These are phyloP conservation scores for Hucho hucho DNA, from an alignment of 2,113 vertebrate genomes.

Conservation along the genomic window DNA sequence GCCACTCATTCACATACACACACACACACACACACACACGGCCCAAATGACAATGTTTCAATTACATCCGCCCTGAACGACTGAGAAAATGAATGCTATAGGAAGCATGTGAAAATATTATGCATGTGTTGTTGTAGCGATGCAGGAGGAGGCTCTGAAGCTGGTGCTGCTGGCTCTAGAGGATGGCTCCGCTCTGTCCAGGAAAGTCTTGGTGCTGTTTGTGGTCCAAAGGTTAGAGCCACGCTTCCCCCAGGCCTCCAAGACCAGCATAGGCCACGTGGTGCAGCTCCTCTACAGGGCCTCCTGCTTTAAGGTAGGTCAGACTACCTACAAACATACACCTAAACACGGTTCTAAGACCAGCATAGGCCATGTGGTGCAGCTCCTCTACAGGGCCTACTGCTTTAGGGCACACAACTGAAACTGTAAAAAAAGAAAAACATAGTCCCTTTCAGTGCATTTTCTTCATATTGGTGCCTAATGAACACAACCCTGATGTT, in stretches of 20 bases:
- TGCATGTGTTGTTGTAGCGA: constrained; percentile 72
- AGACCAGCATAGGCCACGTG: constrained; percentile 98
- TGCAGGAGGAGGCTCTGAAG: constrained; percentile 98
- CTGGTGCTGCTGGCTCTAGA: constrained; percentile 94
- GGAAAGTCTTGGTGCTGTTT: constrained; percentile 97
- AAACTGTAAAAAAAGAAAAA: no score
- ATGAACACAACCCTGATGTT: no score
- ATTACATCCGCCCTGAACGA: not conserved
- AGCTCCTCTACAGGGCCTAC: constrained; percentile 95
- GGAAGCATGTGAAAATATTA: no score
- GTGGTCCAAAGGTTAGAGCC: constrained; percentile 97
- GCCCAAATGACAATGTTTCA: not conserved
- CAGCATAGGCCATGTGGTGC: constrained; percentile 64
- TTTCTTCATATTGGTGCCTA: no score
- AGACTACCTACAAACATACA: not conserved
- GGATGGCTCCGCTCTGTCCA: constrained; percentile 93
- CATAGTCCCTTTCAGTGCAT: no score
- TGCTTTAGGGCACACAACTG: constrained; percentile 84
- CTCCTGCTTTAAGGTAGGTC: constrained; percentile 93
- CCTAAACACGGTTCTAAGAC: not conserved
- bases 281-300: constrained; percentile 98
- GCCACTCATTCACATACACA: no score
- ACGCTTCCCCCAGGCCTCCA: constrained; percentile 95
- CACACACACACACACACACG: not conserved
- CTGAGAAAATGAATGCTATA: no score